Evolutionary conservation across 2,888 invertebrate species (phyloP), one percentile per base, ranked within the genome.

Genomic region (Synergus itoensis): DNA sequence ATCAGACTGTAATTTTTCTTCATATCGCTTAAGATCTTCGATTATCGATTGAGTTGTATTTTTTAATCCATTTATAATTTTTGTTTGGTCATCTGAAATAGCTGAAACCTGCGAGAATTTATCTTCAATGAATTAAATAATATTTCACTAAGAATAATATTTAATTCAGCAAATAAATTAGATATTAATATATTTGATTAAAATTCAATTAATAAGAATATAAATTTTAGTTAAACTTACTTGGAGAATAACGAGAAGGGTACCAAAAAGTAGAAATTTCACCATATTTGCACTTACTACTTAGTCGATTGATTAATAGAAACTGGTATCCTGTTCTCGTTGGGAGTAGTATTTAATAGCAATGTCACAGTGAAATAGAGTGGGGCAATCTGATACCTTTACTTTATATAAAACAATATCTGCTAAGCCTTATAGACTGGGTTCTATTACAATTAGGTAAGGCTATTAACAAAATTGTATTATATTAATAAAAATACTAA

Each of bases 1-100:
- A n/a, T 73, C 73, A 28, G 73, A 48, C 5, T 73, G 73, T n/a
- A 73, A 53, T 36, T 73, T 73, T n/a, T 40, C 73, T 48, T 73
- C 48, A 16, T 53, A 73, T 5, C 48, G 73, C 36, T 45, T 45
- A 36, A 73, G 73, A 53, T 53, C 48, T 73, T 53, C 16, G 53
- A 40, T 73, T 28, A 73, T 53, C 8, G 48, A 73, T n/a, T 53
- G 36, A n/a, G 73, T 73, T 8, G 40, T 53, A 16, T 53, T 73
- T 45, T 73, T 73, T 36, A 73, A 73, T 53, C 53, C 53, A 28
- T 48, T n/a, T 36, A 73, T 11, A 53, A 53, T 36, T 73, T 53
- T 73, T 53, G n/a, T 28, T 48, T 73, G 36, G 40, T 73, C 36
- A 73, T 12, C 16, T 53, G 73, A 53, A 73, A 53, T 53, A 8